A percentile compares a stretch with the other conserved stretches of the same genome.
Evolutionary conservation across 2,113 vertebrate genomes (phyloP).

Genomic region (Asarcornis scutulata): DNA sequence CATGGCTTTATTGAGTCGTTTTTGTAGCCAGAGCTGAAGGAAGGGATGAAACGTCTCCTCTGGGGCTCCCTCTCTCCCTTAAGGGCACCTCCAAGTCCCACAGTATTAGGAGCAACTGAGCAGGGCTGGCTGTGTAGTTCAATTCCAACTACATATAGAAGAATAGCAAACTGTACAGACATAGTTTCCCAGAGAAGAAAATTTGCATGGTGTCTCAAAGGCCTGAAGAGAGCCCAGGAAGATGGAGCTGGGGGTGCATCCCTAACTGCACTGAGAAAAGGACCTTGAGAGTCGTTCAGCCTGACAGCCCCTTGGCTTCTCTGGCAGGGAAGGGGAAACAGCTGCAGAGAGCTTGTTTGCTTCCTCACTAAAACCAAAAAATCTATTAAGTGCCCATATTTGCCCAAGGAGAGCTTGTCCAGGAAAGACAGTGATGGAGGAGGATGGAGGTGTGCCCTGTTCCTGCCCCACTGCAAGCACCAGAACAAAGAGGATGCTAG

Average conservation of each 20-base stretch:
- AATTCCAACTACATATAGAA: background rate
- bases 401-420: background rate
- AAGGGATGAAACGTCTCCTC: background rate
- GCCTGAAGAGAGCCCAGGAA: background rate
- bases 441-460: background rate
- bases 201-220: background rate
- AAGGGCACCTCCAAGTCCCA: background rate
- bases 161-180: background rate
- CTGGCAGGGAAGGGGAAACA: background rate
- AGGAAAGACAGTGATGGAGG: background rate
- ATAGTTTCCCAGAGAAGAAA: background rate
- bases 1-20: background rate
- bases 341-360: background rate
- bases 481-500: background rate
- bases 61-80: background rate
- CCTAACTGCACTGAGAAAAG: background rate
- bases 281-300: background rate
- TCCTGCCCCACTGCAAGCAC: background rate
- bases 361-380: background rate
- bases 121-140: background rate
- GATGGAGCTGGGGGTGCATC: background rate
- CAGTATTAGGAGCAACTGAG: background rate
- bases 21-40: background rate
- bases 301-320: background rate
- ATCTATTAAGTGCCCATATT: background rate